Evolutionary conservation across 2,888 invertebrate species (phyloP).

Genomic region (Pilophorus perplexus): DNA sequence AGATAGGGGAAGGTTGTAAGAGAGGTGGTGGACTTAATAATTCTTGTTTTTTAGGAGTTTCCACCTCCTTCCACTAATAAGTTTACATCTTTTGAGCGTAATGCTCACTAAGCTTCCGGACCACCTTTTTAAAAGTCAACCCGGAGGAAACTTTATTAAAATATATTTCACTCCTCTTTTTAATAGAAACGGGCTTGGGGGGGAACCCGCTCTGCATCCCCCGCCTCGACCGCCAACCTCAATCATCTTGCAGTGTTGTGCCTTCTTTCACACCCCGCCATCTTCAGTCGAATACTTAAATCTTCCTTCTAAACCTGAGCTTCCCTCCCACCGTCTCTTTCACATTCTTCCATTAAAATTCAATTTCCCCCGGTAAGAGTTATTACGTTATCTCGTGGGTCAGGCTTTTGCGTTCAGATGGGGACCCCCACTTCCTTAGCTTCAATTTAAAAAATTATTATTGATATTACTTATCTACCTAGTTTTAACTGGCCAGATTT

Average conservation of each 20-base stretch:
- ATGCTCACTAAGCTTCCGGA: constrained; percentile 18
- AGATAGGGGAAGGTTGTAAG: too few species aligned
- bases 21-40: too few species aligned
- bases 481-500: too few species aligned
- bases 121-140: constrained; percentile 36
- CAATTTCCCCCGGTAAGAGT: constrained; percentile 21
- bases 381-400: constrained; percentile 27
- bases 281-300: constrained; percentile 24
- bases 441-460: too few species aligned
- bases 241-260: too few species aligned
- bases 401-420: too few species aligned
- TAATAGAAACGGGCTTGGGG: constrained; percentile 14
- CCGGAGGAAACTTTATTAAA: constrained; percentile 38
- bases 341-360: constrained; percentile 37
- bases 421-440: too few species aligned
- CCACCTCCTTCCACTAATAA: constrained; percentile 22
- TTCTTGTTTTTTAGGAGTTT: constrained; percentile 25
- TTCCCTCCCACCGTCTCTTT: too few species aligned
- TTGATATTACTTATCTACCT: too few species aligned
- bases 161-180: constrained; percentile 30
- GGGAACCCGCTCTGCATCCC: too few species aligned
- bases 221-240: too few species aligned
- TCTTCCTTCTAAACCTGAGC: constrained; percentile 31
- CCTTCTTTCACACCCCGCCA: too few species aligned
- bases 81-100: constrained; percentile 29